phyloP scores from a whole-genome alignment of 2,888 invertebrate species.

The Aethes cnicana region DNA sequence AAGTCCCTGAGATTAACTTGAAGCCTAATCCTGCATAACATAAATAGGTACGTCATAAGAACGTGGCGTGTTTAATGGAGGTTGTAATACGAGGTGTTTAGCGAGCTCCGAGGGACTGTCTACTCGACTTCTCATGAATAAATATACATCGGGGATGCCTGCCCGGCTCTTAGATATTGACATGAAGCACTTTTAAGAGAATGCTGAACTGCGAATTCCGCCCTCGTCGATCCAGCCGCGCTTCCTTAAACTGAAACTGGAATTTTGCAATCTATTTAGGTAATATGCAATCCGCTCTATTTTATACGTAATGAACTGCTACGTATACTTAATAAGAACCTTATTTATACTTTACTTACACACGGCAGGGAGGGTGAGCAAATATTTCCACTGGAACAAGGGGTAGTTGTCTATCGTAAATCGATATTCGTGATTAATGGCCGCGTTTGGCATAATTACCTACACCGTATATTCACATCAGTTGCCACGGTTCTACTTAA shows the following conservation, averaged over 20 bases:
- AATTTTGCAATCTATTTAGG: no score
- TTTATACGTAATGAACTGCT: no score
- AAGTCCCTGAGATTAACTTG: constrained; percentile 39
- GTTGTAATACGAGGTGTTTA: constrained; percentile 56
- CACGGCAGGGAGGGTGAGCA: constrained; percentile 9
- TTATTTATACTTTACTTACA: neutral
- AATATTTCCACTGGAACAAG: constrained; percentile 19
- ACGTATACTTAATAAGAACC: no score
- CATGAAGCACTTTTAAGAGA: constrained; percentile 38
- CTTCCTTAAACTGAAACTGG: no score
- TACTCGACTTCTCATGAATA: constrained; percentile 52
- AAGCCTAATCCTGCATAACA: constrained; percentile 49
- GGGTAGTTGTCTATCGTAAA: constrained; percentile 23
- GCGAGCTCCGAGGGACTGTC: constrained; percentile 43
- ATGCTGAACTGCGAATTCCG: constrained; percentile 36
- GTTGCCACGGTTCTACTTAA: neutral
- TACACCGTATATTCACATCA: constrained; percentile 6
- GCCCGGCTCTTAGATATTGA: constrained; percentile 33
- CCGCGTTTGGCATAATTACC: constrained; percentile 11
- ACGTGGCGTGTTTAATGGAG: constrained; percentile 44
- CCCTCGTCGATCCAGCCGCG: constrained; percentile 1
- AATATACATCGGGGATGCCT: constrained; percentile 43
- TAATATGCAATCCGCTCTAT: no score
- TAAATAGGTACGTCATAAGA: constrained; percentile 55
- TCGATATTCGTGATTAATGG: constrained; percentile 24